Conservation (phyloP, 2,113 vertebrate species). For the Atlantisia rogersi region DNA sequence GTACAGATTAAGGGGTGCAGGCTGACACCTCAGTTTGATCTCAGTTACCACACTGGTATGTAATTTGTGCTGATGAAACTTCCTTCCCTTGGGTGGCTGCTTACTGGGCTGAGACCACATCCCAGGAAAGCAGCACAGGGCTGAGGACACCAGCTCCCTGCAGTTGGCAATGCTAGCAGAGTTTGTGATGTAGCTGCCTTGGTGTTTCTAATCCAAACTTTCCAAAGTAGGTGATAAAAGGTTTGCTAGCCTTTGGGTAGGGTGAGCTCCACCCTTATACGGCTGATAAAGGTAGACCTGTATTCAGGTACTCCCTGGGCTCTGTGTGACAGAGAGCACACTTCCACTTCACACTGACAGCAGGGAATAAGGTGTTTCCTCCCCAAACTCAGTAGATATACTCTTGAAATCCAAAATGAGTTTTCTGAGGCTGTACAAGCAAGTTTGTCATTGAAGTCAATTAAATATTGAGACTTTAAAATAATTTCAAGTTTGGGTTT, state of each 20-base stretch:
- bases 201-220: not conserved
- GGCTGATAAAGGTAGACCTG: not conserved
- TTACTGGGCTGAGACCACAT: not conserved
- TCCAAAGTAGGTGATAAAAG: not conserved
- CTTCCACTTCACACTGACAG: not conserved
- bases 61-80: not conserved
- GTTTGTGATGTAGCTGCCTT: not conserved
- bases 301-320: not conserved
- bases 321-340: not conserved
- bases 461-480: not conserved
- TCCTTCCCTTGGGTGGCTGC: not conserved
- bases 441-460: not conserved
- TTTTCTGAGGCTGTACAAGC: not conserved
- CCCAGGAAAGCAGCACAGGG: not conserved
- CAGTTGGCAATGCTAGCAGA: not conserved
- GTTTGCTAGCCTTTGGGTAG: not conserved
- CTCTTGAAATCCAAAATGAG: not conserved
- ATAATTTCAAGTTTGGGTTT: not conserved
- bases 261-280: not conserved
- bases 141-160: not conserved
- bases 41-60: fast-evolving
- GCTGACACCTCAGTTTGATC: not conserved
- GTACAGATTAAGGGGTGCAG: not conserved
- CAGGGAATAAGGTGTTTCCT: not conserved
- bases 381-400: not conserved